Evolutionary conservation across 2,797 vertebrate genomes (phyloP), one percentile per base, ranked within the genome.

Genomic region (Argentina silus): DNA sequence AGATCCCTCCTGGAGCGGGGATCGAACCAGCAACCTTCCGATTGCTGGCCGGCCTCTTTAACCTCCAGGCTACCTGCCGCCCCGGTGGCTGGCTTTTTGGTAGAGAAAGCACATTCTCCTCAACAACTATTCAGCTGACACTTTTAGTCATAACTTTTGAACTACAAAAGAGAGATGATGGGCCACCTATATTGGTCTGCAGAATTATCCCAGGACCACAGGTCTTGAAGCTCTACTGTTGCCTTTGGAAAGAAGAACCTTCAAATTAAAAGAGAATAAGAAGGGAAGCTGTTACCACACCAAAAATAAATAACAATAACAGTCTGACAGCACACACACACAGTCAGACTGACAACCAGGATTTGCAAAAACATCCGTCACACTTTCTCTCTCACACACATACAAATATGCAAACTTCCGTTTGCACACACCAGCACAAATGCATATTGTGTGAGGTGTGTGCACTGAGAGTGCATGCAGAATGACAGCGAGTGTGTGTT

Each of bases 111-210:
- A 61, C 27, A 36, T 42, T 14, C 44, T 44, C 17, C 44, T 47
- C 44, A 2, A 27, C 57, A 61, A 44, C 69, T 47, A 9, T 48
- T 36, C 19, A 51, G 11, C 43, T 51, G 72, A 11, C 56, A 42
- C 72, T 19, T 59, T 65, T 47, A 48, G 63, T 59, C 72, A 47
- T 47, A 56, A 50, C 45, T 62, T 71, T 17, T 71, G 45, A 62
- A 65, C 36, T 72, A 72, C 50, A 65, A 47, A 42, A 48, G 45
- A 42, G 36, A 62, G 8, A 45, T 27, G 14, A 65, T 44, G 61
- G 45, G 42, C 23, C 64, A 50, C 47, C 59, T 50, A 36, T 59
- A 67, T 67, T 67, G 55, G 23, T 19, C 19, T 15, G 17, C 43
- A 55, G 61, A 45, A 56, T 47, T 11, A 62, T 66, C 51, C 42